Conservation (phyloP, 2,113 vertebrate genomes). For the Chionomys nivalis region DNA sequence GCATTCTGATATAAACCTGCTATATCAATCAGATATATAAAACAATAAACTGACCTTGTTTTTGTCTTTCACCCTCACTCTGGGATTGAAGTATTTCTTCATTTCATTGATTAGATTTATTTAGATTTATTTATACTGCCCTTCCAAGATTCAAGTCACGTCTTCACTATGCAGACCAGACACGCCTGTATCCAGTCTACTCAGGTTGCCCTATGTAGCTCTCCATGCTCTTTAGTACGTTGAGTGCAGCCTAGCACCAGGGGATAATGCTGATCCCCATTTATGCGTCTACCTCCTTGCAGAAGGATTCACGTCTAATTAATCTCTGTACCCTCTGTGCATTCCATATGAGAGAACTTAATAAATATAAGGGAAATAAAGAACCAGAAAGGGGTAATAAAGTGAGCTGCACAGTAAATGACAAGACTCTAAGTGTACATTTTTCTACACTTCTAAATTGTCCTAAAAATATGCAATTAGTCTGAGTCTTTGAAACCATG, state of each 20-base stretch:
- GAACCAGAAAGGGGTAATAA: background rate
- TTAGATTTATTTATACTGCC: background rate
- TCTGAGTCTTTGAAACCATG: background rate
- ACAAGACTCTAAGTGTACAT: background rate
- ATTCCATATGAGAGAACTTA: background rate
- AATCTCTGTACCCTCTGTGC: background rate
- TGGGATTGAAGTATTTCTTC: background rate
- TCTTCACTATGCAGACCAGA: background rate
- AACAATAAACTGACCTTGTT: background rate
- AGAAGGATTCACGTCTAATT: background rate
- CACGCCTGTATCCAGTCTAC: background rate
- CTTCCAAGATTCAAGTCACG: background rate
- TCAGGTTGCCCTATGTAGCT: rapidly evolving
- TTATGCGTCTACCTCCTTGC: background rate
- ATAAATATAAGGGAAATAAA: background rate
- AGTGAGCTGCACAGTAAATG: background rate
- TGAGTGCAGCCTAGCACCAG: background rate
- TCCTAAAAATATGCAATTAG: background rate
- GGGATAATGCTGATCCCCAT: background rate
- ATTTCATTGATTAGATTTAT: background rate
- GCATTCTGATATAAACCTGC: background rate
- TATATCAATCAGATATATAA: too few relatives aligned
- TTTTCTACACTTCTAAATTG: background rate
- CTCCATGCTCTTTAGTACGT: background rate
- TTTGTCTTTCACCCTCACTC: background rate